Percentiles rank a stretch among this genome's conserved stretches.
Conservation (phyloP, 1,140 invertebrate species). For the Mizuhopecten yessoensis region DNA sequence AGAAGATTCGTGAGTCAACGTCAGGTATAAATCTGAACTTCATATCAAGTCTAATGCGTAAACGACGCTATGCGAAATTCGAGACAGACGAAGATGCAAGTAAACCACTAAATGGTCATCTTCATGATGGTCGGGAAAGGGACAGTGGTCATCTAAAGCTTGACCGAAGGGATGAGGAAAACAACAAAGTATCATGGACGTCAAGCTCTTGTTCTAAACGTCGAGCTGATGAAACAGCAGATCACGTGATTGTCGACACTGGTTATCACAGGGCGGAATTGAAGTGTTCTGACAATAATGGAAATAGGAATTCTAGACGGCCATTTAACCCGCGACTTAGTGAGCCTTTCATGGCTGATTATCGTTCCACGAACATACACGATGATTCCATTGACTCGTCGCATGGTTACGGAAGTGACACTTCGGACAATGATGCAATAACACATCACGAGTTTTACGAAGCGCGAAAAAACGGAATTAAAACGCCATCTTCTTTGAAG, state of each 20-base stretch:
- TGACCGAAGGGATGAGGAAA: constrained; percentile 44
- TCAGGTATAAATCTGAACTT: constrained; percentile 43
- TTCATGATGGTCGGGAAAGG: neutral
- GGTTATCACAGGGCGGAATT: neutral
- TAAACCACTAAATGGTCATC: constrained; percentile 6
- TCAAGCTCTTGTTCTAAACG: neutral
- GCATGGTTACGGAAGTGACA: constrained; percentile 1
- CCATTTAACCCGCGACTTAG: neutral
- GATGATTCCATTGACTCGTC: neutral
- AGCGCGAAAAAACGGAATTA: constrained; percentile 1
- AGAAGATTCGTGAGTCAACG: constrained; percentile 51
- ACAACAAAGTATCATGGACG: constrained; percentile 42
- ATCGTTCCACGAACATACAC: neutral
- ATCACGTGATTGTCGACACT: neutral
- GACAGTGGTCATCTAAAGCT: neutral
- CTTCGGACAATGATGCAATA: neutral
- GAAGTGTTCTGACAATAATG: constrained; percentile 30
- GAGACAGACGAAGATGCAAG: constrained; percentile 41
- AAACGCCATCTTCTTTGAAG: constrained; percentile 24
- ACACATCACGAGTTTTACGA: constrained; percentile 1
- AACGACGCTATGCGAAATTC: constrained; percentile 56
- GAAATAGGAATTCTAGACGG: neutral
- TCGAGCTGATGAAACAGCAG: neutral
- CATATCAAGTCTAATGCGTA: constrained; percentile 52
- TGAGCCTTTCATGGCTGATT: neutral